These are phyloP conservation scores for Alexandromys fortis DNA, from an alignment of 2,113 vertebrate genomes.

Conservation along the genomic window DNA sequence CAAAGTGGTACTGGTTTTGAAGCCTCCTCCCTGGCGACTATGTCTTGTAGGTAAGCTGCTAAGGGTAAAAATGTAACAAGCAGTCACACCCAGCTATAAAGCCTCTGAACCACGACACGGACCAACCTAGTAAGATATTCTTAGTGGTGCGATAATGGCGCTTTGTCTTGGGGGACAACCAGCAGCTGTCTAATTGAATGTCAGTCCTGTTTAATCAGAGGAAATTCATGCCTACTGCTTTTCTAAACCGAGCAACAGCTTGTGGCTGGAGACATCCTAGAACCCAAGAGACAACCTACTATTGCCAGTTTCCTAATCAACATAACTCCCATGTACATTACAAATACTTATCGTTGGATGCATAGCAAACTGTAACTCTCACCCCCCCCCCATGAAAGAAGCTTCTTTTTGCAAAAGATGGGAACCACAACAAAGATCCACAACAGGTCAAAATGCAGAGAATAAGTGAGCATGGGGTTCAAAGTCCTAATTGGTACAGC, in stretches of 20 bases:
- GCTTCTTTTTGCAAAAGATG: not conserved
- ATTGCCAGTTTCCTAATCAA: not conserved
- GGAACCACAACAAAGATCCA: not conserved
- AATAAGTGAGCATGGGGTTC: not conserved
- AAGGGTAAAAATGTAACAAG: not conserved
- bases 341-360: not conserved
- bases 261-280: not conserved
- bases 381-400: not conserved
- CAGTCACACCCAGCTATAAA: not conserved
- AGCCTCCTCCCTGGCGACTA: not conserved
- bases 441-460: not conserved
- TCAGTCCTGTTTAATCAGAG: not conserved
- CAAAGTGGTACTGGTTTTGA: not conserved
- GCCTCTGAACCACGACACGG: not conserved
- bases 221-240: not conserved
- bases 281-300: not conserved
- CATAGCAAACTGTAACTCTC: not conserved
- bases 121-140: not conserved
- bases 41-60: not conserved
- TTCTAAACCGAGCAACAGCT: not conserved
- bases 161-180: not conserved
- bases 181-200: not conserved
- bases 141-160: not conserved
- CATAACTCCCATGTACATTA: not conserved
- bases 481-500: not conserved